Evolutionary conservation across 2,113 vertebrate species (phyloP).

Genomic region (Rhinoptilus africanus): DNA sequence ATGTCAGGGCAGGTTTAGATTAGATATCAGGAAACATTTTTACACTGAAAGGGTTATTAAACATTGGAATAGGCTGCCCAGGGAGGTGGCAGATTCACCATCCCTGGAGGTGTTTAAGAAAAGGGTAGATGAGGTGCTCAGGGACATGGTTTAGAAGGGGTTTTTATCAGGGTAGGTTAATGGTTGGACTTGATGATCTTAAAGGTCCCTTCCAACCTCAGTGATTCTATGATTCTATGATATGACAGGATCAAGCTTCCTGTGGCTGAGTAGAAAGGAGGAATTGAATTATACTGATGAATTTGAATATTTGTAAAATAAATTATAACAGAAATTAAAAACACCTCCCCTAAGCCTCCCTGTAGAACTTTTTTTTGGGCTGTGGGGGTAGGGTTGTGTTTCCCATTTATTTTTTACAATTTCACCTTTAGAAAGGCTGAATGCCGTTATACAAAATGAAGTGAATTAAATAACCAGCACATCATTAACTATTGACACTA

Average conservation of each 20-base stretch:
- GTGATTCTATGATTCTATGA: no score
- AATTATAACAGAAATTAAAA: neutral
- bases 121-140: no score
- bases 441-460: neutral
- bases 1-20: no score
- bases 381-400: fast-evolving
- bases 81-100: no score
- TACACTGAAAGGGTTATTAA: no score
- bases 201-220: no score
- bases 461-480: neutral
- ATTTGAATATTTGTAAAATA: neutral
- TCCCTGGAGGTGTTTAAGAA: no score
- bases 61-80: no score
- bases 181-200: no score
- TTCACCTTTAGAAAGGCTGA: neutral
- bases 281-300: neutral
- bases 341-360: neutral
- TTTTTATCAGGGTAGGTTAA: no score
- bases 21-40: no score
- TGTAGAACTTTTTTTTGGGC: neutral
- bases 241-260: neutral
- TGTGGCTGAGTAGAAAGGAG: neutral
- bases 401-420: neutral
- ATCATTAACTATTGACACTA: neutral
- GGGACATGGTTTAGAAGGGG: no score